Base-by-base conservation (phyloP, 2,888 invertebrate genomes). In the Eupeodes latifasciatus region DNA sequence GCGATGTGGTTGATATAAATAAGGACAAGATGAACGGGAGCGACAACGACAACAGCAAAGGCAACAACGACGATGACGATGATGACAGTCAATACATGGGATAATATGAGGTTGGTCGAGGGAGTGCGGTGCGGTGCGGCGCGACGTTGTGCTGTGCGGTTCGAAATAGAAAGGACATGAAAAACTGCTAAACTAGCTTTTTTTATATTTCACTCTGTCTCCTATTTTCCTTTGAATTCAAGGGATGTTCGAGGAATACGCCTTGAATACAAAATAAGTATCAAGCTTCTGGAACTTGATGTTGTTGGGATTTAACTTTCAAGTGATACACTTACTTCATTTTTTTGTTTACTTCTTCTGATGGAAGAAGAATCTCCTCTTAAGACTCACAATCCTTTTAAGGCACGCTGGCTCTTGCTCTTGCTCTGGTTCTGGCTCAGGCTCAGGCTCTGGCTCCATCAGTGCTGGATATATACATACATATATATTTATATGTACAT, bases 241-340 rank as follows among this genome's bases (percentile, higher is more conserved):
- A 44, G 49, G 66, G 55, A 78, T 57, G 76, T 55, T 36, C 44
- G 6, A 53, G 59, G 64, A 67, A 79, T 76, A 80, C 74, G 81
- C 75, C 75, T 76, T 88, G 88, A 84, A 88, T 88, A 88, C 81
- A 69, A 77, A 88, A 88, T 76, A 77, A 79, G 83, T 79, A 87
- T 74, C 67, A 74, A 78, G 84, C 72, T 81, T 57, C 77, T 75
- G 81, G 74, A 84, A 88, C 81, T 81, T 81, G 81, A 81, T 88
- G 83, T 88, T 78, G 88, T 81, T 88, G 81, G 74, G 78, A 88
- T 88, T 88, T 88, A 78, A 88, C 81, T 88, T 84, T 88, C 81
- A 84, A 88, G 88, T 84, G 88, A 78, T 74, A 81, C 66, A 80
- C 86, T 87, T 77, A 76, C 78, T 86, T 72, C 27, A 57, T 40